Evolutionary conservation across 2,113 vertebrate genomes (phyloP), one percentile per base, ranked within the genome.

Genomic region (Ginglymostoma cirratum): DNA sequence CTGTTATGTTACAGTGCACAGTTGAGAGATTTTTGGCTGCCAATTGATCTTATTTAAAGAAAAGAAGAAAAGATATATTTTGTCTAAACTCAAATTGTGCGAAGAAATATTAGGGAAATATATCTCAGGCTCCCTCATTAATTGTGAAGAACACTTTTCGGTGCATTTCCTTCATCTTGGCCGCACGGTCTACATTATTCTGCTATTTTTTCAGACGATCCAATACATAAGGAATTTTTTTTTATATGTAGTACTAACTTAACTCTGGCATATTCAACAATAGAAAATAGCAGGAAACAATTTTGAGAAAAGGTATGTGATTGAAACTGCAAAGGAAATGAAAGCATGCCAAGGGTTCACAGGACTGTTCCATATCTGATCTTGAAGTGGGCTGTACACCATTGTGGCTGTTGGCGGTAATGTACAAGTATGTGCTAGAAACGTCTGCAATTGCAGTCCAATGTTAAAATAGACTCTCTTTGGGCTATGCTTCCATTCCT

Each of bases 201-300:
- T 92, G 89, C 14, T 19, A n/a, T 92, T 93, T 66, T 66, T 93
- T 93, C 34, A 66, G 34, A 34, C 66, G 61, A 23, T n/a, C 89
- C 19, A 93, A 27, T 65, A 92, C 30, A 92, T 61, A 14, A 30
- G 52, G 52, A 92, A 89, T 61, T n/a, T 93, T 65, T 61, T 67
- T 93, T 67, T 38, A 12, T 83, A 38, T 17, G 21, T 24, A n/a
- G 61, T 93, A n/a, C 61, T 93, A 93, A 66, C 66, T 42, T 67
- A 34, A 65, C 55, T 92, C 17, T 93, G 61, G 61, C 66, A 42
- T 93, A 67, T 67, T 93, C 61, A 66, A 93, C 89, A 93, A 93
- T 93, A 93, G 89, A 66, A 93, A 93, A 93, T 93, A 66, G 89
- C 89, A 93, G 89, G 89, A 93, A 93, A 93, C 89, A 93, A 93